Evolutionary conservation across 2,888 invertebrate species (phyloP), one percentile per base, ranked within the genome.

Genomic region (Xanthia togata): DNA sequence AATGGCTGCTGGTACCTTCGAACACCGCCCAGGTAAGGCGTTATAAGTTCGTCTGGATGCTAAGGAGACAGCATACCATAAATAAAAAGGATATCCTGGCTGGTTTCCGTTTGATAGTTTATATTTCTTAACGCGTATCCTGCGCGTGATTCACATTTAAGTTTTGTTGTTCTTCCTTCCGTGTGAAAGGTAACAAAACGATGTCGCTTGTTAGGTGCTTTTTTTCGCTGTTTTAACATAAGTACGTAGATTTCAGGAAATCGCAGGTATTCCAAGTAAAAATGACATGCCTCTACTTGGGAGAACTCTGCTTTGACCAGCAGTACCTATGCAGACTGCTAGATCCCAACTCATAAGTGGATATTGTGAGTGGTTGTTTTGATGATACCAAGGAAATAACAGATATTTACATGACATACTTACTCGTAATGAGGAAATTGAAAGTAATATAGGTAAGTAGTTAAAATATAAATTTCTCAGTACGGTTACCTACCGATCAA

Each of bases 51-150:
- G 94, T 94, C 95, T 95, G 94, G 95, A 95, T 94, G 93, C 93
- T 90, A 92, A 90, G 93, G 93, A 94, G 94, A 95, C 93, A 91
- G 91, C 91, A 88, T 84, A 90, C 96, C 95, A 93, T 96, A 96
- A 93, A 91, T 87, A 90, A 91, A 90, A 76, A 95, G 96, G 95
- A 95, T 94, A 95, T 96, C 96, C 96, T 95, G 95, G 90, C 89
- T 84, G 81, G 89, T 93, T 94, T 96, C 96, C 96, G 95, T 90
- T 93, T 83, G 81, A 70, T 89, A 83, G 76, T 88, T 88, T 81
- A 89, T 90, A 90, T 90, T 93, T 92, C 88, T 81, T 70, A 68
- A 55, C 78, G 89, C 86, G 85, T 89, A 79, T 90, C 80, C 79
- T 80, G 77, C 89, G 90, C 93, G 94, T 94, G 93, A 93, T 91